Conservation (phyloP, 2,797 vertebrate genomes). For the Selene dorsalis region DNA sequence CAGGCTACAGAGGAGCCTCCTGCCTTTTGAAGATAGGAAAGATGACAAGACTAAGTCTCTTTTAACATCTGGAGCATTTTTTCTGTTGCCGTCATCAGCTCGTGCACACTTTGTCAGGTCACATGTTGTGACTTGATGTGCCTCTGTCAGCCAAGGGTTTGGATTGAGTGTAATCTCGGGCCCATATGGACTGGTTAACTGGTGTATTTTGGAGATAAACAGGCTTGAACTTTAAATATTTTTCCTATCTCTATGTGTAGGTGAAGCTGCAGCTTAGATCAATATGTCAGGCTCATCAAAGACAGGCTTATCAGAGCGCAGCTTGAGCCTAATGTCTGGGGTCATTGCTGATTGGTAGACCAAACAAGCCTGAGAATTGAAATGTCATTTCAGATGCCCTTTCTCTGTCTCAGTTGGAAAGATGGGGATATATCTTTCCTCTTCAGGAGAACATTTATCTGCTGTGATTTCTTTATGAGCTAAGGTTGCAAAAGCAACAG, state of each 20-base stretch:
- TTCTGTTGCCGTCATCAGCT: constrained; percentile 40
- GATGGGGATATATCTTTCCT: constrained; percentile 51
- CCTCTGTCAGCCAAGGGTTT: constrained; percentile 22
- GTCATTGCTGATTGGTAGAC: constrained; percentile 48
- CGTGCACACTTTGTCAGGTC: constrained; percentile 35
- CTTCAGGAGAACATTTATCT: constrained; percentile 52
- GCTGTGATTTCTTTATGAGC: constrained; percentile 47
- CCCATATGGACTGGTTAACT: constrained; percentile 21
- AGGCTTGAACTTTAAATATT: constrained; percentile 28
- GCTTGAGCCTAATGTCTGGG: constrained; percentile 38
- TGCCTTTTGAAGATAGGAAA: constrained; percentile 56
- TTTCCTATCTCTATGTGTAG: constrained; percentile 12
- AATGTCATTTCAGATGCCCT: constrained; percentile 68
- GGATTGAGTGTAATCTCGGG: not conserved
- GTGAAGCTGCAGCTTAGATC: constrained; percentile 33
- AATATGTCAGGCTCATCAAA: constrained; percentile 56
- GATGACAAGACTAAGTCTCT: constrained; percentile 45
- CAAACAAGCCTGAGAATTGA: constrained; percentile 58
- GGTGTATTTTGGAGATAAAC: constrained; percentile 20
- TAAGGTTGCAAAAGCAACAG: constrained; percentile 27
- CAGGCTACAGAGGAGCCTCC: constrained; percentile 38
- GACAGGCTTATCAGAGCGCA: constrained; percentile 45
- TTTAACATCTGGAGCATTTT: constrained; percentile 51
- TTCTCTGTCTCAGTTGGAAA: constrained; percentile 40
- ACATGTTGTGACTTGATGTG: constrained; percentile 46